Evolutionary conservation across 1,140 invertebrate genomes (phyloP).

Genomic region (Bombus pyrosoma): DNA sequence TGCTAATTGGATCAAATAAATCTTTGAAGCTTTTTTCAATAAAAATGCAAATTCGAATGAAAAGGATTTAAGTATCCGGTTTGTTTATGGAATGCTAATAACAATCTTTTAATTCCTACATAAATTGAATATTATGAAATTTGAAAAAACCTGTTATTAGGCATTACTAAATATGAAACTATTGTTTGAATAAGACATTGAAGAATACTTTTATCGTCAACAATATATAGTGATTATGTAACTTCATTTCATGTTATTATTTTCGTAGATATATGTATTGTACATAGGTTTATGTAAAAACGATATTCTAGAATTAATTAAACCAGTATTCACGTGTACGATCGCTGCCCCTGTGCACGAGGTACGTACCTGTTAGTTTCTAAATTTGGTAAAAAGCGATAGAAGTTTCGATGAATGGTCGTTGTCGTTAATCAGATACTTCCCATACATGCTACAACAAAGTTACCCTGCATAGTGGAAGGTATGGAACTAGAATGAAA

Average conservation of each 20-base stretch:
- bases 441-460: slow-evolving; percentile 16
- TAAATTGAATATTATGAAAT: too few relatives aligned
- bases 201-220: neutral
- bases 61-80: too few relatives aligned
- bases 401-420: neutral
- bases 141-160: too few relatives aligned
- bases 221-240: neutral
- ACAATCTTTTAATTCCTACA: too few relatives aligned
- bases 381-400: slow-evolving; percentile 7
- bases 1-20: too few relatives aligned
- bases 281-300: neutral
- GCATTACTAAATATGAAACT: neutral
- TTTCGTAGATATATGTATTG: neutral
- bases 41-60: too few relatives aligned
- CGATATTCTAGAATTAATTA: slow-evolving; percentile 12
- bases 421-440: slow-evolving; percentile 13
- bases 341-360: slow-evolving; percentile 60
- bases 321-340: slow-evolving; percentile 45
- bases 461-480: slow-evolving; percentile 8
- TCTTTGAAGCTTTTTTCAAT: too few relatives aligned
- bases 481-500: slow-evolving; percentile 2
- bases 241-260: neutral
- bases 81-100: too few relatives aligned
- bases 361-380: slow-evolving; percentile 54
- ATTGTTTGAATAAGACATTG: neutral